These are phyloP conservation scores for Actenoides hombroni DNA, from an alignment of 2,113 vertebrate species.

Conservation along the genomic window DNA sequence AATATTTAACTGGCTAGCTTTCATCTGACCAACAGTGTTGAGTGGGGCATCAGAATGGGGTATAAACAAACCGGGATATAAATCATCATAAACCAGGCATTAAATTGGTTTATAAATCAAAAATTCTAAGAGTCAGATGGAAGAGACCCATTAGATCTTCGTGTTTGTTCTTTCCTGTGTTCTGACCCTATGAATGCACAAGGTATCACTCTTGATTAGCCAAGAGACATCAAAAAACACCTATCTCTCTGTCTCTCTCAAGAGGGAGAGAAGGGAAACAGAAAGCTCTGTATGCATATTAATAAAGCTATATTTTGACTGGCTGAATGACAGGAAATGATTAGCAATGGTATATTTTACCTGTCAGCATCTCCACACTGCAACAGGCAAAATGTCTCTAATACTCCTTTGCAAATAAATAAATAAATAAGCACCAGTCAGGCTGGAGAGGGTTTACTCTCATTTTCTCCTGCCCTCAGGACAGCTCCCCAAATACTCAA, in stretches of 20 bases:
- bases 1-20: slow-evolving; percentile 30
- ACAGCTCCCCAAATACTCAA: neutral
- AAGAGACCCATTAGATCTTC: slow-evolving; percentile 40
- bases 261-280: slow-evolving; percentile 18
- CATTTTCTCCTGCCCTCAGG: neutral
- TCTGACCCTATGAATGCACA: slow-evolving; percentile 37
- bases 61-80: slow-evolving; percentile 28
- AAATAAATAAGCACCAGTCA: neutral
- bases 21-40: neutral
- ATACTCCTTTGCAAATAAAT: neutral
- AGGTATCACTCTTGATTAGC: slow-evolving; percentile 61
- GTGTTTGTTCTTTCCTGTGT: slow-evolving; percentile 26
- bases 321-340: slow-evolving; percentile 52
- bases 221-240: slow-evolving; percentile 12
- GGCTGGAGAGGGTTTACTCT: neutral
- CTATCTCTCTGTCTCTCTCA: slow-evolving; percentile 33
- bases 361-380: slow-evolving; percentile 45
- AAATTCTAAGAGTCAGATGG: slow-evolving; percentile 30
- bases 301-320: slow-evolving; percentile 70
- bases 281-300: slow-evolving; percentile 41
- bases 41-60: neutral
- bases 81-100: slow-evolving; percentile 49
- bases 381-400: slow-evolving; percentile 3
- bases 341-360: slow-evolving; percentile 46
- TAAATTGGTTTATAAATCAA: slow-evolving; percentile 58